Percentiles rank a stretch among this genome's conserved stretches.
Evolutionary conservation across 2,113 vertebrate species (phyloP).

Genomic region (Notarius quadriscutis): DNA sequence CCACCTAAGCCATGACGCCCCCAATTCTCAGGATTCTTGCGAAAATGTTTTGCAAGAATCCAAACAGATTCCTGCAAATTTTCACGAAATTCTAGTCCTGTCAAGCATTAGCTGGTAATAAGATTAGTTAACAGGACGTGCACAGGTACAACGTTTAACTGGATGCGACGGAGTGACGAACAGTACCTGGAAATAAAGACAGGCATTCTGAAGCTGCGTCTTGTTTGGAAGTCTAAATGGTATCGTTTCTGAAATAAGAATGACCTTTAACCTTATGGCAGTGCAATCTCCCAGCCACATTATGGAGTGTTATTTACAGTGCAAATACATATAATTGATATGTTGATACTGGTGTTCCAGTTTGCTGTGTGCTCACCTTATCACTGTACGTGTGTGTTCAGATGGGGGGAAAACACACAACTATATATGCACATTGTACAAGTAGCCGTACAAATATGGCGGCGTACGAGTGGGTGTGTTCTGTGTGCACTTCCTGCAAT

Average conservation of each 20-base stretch:
- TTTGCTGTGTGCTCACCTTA: slow-evolving; percentile 31
- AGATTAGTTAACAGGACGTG: neutral
- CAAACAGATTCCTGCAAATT: too few species aligned
- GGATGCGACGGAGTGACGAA: slow-evolving; percentile 13
- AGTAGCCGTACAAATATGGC: slow-evolving; percentile 11
- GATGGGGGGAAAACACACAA: neutral
- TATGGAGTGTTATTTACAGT: slow-evolving; percentile 53
- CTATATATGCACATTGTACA: slow-evolving; percentile 19
- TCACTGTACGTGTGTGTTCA: slow-evolving; percentile 9
- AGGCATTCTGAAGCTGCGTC: neutral
- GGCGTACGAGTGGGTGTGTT: slow-evolving; percentile 16
- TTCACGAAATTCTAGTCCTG: too few species aligned
- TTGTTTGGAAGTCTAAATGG: neutral
- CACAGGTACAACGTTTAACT: slow-evolving; percentile 4
- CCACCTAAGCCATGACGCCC: too few species aligned
- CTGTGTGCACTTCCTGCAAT: slow-evolving; percentile 29
- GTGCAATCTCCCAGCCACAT: slow-evolving; percentile 41
- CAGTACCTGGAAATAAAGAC: neutral
- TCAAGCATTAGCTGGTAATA: neutral
- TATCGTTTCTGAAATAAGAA: slow-evolving; percentile 43
- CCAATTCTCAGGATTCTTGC: too few species aligned
- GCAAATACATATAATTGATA: slow-evolving; percentile 55
- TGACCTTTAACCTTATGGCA: slow-evolving; percentile 41
- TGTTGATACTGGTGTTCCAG: slow-evolving; percentile 5
- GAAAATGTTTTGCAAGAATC: too few species aligned